Evolutionary conservation across 2,113 vertebrate genomes (phyloP).

Genomic region (Carettochelys insculpta): DNA sequence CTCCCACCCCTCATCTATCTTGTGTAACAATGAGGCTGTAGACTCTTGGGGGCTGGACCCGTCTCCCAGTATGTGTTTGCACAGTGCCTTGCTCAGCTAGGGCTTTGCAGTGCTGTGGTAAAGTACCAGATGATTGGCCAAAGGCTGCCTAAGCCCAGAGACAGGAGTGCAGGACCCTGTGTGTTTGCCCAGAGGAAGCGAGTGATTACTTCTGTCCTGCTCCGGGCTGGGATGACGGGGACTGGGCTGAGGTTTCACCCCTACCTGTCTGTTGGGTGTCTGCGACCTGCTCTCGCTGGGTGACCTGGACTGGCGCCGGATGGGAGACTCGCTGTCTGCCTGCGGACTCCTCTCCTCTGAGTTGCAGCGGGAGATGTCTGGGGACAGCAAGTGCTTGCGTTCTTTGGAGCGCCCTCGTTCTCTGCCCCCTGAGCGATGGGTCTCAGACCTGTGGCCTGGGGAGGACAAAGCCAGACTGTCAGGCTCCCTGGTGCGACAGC

Average conservation of each 20-base stretch:
- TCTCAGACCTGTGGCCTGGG: constrained; percentile 85
- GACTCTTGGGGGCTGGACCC: not conserved
- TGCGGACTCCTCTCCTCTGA: constrained; percentile 90
- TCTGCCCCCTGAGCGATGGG: constrained; percentile 84
- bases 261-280: constrained; percentile 84
- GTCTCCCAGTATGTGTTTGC: not conserved
- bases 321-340: constrained; percentile 81
- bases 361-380: constrained; percentile 94
- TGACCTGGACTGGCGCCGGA: constrained; percentile 83
- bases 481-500: not conserved
- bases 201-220: not conserved
- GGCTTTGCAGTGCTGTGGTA: not conserved
- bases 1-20: not conserved
- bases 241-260: not conserved
- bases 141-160: fast-evolving
- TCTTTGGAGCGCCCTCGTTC: constrained; percentile 96
- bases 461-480: not conserved
- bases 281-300: constrained; percentile 86
- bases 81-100: not conserved
- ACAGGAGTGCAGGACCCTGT: fast-evolving
- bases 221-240: not conserved
- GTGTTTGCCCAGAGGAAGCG: fast-evolving
- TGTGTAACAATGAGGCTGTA: not conserved
- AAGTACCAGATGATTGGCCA: fast-evolving
- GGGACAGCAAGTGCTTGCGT: constrained; percentile 93